These are phyloP conservation scores for Eidolon dupreanum DNA, from an alignment of 2,797 vertebrate genomes.

Conservation along the genomic window DNA sequence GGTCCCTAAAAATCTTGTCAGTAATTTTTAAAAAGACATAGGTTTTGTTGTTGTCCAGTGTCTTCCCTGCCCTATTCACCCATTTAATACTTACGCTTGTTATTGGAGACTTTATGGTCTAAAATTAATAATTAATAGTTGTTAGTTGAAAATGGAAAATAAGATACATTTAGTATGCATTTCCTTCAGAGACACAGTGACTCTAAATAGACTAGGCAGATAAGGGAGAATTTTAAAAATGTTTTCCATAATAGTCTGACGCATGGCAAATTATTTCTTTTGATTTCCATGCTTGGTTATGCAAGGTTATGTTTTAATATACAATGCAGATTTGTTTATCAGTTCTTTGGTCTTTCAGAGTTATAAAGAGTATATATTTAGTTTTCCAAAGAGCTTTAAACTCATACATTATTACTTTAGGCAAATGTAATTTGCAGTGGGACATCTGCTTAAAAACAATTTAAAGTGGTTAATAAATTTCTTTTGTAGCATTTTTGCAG, in stretches of 20 bases:
- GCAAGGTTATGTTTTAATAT: neutral
- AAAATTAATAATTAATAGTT: neutral
- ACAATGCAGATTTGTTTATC: neutral
- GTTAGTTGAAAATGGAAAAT: neutral
- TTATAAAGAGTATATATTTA: neutral
- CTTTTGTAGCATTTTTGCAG: constrained; percentile 1
- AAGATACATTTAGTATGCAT: neutral
- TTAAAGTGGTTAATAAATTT: neutral
- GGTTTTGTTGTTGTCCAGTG: neutral
- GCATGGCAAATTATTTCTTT: neutral
- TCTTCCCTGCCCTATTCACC: too few species aligned
- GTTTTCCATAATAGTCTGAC: neutral
- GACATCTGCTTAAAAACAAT: neutral
- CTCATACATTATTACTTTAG: neutral
- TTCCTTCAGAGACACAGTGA: constrained; percentile 13
- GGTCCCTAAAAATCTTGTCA: neutral
- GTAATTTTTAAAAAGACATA: neutral
- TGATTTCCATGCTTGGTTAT: neutral
- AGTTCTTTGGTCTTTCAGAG: neutral
- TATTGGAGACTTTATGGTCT: neutral
- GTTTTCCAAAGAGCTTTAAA: neutral
- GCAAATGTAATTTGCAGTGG: neutral
- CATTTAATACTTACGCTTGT: neutral
- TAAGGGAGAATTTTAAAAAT: neutral
- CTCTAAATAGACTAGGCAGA: neutral